Percentiles rank a stretch among this genome's conserved stretches.
Conservation (phyloP, 2,113 vertebrate genomes). For the Alethe diademata region DNA sequence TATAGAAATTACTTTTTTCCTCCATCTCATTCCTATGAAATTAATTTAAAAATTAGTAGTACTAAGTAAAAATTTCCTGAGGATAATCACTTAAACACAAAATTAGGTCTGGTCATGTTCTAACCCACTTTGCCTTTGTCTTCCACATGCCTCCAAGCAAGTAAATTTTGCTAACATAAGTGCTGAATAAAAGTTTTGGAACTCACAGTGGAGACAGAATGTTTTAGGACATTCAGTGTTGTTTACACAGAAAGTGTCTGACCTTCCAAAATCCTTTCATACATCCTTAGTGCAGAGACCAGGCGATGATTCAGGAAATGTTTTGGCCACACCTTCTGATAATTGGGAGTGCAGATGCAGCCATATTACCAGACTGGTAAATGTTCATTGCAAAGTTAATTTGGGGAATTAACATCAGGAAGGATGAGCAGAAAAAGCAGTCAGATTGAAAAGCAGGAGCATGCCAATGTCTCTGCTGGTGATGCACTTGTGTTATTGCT, state of each 20-base stretch:
- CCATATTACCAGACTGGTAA: not conserved
- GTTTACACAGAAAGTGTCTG: not conserved
- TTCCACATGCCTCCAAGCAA: constrained; percentile 16
- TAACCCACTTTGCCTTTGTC: not conserved
- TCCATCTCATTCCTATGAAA: not conserved
- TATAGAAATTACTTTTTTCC: not conserved
- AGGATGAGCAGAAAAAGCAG: constrained; percentile 6
- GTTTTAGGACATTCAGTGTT: not conserved
- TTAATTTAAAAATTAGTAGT: not conserved
- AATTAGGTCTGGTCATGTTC: not conserved
- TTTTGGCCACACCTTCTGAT: constrained; percentile 12
- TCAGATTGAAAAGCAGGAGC: not conserved
- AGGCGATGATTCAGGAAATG: not conserved
- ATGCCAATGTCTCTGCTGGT: not conserved
- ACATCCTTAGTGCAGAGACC: not conserved
- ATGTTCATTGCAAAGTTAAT: constrained; percentile 11
- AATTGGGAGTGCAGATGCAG: constrained; percentile 21
- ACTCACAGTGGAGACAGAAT: not conserved
- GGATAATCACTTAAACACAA: not conserved
- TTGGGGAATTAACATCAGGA: not conserved
- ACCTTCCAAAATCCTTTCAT: constrained; percentile 45
- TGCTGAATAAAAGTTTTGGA: not conserved
- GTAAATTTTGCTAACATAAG: not conserved
- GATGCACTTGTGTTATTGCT: not conserved
- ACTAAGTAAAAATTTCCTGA: not conserved